phyloP scores from a whole-genome alignment of 2,113 vertebrate species.

The Poicephalus meyeri region DNA sequence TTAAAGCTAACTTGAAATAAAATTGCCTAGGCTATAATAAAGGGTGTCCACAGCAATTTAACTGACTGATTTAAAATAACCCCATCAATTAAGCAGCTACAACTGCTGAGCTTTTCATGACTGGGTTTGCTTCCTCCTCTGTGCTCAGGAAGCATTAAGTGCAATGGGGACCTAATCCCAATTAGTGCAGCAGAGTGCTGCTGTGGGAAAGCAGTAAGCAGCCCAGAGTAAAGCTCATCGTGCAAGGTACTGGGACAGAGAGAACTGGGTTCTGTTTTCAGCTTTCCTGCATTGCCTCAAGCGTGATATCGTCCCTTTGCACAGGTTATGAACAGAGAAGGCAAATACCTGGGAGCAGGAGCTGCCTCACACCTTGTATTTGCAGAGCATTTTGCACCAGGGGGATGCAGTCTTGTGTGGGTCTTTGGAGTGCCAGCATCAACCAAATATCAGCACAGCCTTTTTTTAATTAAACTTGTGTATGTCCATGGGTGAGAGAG shows the following conservation, averaged over 20 bases:
- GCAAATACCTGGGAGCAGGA: neutral
- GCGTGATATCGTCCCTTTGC: neutral
- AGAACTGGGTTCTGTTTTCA: neutral
- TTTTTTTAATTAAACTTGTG: neutral
- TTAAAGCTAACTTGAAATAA: conserved; percentile 59
- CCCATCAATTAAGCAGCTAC: conserved; percentile 43
- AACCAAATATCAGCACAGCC: neutral
- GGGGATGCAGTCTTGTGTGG: neutral
- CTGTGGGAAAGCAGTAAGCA: neutral
- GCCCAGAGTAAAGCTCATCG: neutral
- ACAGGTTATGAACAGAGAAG: neutral
- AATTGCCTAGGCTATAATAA: conserved; percentile 52
- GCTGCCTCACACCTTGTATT: neutral
- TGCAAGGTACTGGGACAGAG: neutral
- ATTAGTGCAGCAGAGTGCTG: neutral
- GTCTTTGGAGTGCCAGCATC: neutral
- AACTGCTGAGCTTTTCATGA: neutral
- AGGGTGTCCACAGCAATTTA: conserved; percentile 27
- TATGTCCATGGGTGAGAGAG: neutral
- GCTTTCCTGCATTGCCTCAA: neutral
- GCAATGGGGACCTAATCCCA: neutral
- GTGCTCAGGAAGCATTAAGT: conserved; percentile 9
- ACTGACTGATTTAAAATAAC: conserved; percentile 63
- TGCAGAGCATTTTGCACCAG: neutral
- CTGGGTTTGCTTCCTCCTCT: conserved; percentile 25